Base-by-base conservation (phyloP, 2,113 vertebrate species). In the Paracanthobrama guichenoti region DNA sequence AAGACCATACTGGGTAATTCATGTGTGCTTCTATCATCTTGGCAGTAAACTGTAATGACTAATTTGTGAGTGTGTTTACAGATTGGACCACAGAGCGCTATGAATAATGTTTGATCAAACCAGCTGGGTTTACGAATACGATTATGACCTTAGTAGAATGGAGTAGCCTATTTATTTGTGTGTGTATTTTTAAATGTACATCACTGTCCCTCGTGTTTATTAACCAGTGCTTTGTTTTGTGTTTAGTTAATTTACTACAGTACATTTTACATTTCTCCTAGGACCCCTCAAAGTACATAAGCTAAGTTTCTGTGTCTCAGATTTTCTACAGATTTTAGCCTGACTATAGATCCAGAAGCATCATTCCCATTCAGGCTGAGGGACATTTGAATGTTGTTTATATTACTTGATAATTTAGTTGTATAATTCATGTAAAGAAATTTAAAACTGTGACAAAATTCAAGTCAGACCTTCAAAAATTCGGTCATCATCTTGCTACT, bases 31-130 rank as follows among this genome's bases (percentile, higher is more conserved):
- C 69, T 87, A 72, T 80, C 46, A 62, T 60, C 76, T 87, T 89
- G 86, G 84, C 73, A 69, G 55, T 80, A 74, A 79, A 80, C 26
- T 77, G 46, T 81, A 81, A 67, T 87, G 81, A 89, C 77, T 87
- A 84, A 87, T 84, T 84, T 83, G 69, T 80, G 64, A 71, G 62
- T 81, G 72, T 87, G 88, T 89, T 84, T 81, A 86, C 78, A 42
- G 53, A 84, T 81, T 79, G 85, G 64, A 84, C 60, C 69, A 48
- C 60, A 72, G 69, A 86, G 81, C 26, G 77, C 73, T 28, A 60
- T 77, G 82, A 88, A 88, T 84, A 81, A 86, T 84, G 78, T 84
- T 82, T 39, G 46, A 84, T 81, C 42, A 42, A 67, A 85, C 86
- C 86, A 87, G 84, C 86, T 88, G 81, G 81, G 59, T 83, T 87